Evolutionary conservation across 2,797 vertebrate genomes (phyloP).

Genomic region (Xenopus petersii): DNA sequence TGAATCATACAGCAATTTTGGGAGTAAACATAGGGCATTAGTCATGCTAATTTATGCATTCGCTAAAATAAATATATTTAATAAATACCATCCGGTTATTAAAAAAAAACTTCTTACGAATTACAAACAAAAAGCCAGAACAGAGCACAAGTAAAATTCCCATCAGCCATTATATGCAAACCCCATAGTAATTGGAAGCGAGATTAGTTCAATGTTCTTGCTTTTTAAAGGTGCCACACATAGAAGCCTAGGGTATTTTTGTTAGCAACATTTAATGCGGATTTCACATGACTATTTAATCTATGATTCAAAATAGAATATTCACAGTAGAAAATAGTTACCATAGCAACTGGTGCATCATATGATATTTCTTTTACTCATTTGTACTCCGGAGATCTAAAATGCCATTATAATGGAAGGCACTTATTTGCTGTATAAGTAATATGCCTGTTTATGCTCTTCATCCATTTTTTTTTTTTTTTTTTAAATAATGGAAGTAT

Average conservation of each 20-base stretch:
- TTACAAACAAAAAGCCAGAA: constrained; percentile 22
- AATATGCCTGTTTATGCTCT: not conserved
- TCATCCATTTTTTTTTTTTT: not conserved
- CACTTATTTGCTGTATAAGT: constrained; percentile 5
- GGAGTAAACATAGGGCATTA: constrained; percentile 6
- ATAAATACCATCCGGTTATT: constrained; percentile 13
- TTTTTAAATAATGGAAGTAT: not conserved
- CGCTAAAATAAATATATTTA: constrained; percentile 20
- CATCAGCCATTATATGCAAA: constrained; percentile 37
- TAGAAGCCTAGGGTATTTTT: constrained; percentile 38
- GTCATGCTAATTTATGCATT: constrained; percentile 33
- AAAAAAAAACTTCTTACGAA: constrained; percentile 20
- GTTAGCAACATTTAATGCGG: not conserved
- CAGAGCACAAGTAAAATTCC: constrained; percentile 16
- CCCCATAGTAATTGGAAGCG: constrained; percentile 30
- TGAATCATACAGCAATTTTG: not conserved
- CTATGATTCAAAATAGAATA: constrained; percentile 37
- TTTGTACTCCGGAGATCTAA: constrained; percentile 33
- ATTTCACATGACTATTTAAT: constrained; percentile 45
- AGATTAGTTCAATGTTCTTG: constrained; percentile 26
- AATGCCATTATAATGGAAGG: constrained; percentile 29
- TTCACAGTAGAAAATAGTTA: constrained; percentile 54
- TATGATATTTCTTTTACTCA: constrained; percentile 24
- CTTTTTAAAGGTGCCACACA: constrained; percentile 23
- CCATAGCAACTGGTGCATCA: constrained; percentile 53